These are phyloP conservation scores for Cerceris ruficornis DNA, from an alignment of 2,888 invertebrate species.

Conservation along the genomic window DNA sequence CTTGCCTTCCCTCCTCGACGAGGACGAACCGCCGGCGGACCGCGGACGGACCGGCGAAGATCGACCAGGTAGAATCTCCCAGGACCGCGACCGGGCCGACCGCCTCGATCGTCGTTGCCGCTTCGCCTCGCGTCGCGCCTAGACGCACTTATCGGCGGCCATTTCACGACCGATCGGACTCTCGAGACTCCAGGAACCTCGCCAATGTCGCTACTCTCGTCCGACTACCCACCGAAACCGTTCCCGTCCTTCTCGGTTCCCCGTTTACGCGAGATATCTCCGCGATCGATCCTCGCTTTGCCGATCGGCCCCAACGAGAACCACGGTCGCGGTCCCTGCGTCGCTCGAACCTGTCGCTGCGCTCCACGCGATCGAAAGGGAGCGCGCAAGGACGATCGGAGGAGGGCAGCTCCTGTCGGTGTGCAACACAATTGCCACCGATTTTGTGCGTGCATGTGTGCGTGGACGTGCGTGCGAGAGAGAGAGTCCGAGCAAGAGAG, in stretches of 20 bases:
- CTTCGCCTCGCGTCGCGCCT: background rate
- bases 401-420: too few species aligned
- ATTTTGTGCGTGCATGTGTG: too few species aligned
- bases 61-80: background rate
- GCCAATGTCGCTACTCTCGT: background rate
- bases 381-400: background rate
- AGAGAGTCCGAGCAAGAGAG: background rate
- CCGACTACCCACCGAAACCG: slow-evolving; percentile 28
- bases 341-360: background rate
- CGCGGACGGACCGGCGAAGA: background rate
- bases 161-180: slow-evolving; percentile 50
- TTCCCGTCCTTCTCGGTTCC: background rate
- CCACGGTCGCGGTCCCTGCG: too few species aligned
- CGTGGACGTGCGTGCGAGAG: background rate
- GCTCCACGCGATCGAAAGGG: background rate
- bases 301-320: too few species aligned
- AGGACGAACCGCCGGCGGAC: background rate
- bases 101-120: too few species aligned
- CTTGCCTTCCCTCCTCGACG: background rate
- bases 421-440: too few species aligned
- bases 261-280: background rate
- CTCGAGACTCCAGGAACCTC: slow-evolving; percentile 12
- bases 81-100: too few species aligned
- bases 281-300: too few species aligned
- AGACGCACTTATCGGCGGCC: slow-evolving; percentile 17